A percentile compares a stretch with the other conserved stretches of the same genome.
phyloP scores from a whole-genome alignment of 2,113 vertebrate species.

The Sminthopsis crassicaudata region DNA sequence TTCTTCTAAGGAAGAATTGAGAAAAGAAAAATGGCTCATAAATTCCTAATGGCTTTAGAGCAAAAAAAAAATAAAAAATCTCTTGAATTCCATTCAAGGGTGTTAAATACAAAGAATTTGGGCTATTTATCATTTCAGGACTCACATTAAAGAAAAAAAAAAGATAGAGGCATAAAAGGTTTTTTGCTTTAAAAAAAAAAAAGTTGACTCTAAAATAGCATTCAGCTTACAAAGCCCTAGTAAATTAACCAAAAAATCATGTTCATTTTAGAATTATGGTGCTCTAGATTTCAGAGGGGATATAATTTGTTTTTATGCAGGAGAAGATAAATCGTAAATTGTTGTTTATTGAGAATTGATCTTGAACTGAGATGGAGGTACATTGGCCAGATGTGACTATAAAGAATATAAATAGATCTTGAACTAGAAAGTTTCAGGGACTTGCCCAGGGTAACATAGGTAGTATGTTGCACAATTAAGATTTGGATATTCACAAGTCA shows the following conservation, averaged over 20 bases:
- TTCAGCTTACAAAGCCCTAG: background rate
- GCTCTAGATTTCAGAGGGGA: background rate
- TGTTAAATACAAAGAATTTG: constrained; percentile 65
- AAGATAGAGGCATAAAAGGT: background rate
- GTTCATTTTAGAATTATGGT: background rate
- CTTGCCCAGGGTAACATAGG: background rate
- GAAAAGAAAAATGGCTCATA: constrained; percentile 66
- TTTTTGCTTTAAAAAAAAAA: constrained; percentile 42
- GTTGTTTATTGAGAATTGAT: background rate
- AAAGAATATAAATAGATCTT: background rate
- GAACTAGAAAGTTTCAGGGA: background rate
- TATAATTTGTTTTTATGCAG: constrained; percentile 6
- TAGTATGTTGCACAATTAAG: background rate
- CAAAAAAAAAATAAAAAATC: background rate
- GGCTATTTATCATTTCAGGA: constrained; percentile 65
- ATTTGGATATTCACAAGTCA: background rate
- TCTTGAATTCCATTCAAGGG: constrained; percentile 55
- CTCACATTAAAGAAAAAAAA: constrained; percentile 39
- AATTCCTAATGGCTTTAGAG: constrained; percentile 61
- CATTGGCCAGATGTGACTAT: background rate
- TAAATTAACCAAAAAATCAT: background rate
- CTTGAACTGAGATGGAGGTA: constrained; percentile 6
- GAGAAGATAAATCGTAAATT: constrained; percentile 33
- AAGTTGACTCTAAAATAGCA: constrained; percentile 38
- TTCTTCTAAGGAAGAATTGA: constrained; percentile 46